Evolutionary conservation across 2,113 vertebrate species (phyloP).

Genomic region (Dicentrarchus labrax): DNA sequence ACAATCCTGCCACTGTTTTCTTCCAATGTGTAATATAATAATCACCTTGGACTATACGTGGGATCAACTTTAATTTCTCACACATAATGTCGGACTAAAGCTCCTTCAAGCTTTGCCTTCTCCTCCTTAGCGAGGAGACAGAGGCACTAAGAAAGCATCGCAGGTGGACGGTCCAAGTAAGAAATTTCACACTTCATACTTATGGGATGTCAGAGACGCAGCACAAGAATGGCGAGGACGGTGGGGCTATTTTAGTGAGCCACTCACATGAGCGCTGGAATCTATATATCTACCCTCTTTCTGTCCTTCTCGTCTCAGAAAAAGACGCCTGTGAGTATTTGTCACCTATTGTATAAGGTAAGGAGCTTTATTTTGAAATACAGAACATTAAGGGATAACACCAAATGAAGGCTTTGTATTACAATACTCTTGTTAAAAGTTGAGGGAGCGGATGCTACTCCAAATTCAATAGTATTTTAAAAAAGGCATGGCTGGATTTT

Average conservation of each 20-base stretch:
- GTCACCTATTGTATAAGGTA: constrained; percentile 64
- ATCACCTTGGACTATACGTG: background rate
- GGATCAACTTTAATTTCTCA: constrained; percentile 9
- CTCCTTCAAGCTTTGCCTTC: background rate
- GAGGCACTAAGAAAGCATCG: constrained; percentile 23
- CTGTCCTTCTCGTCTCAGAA: constrained; percentile 58
- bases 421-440: background rate
- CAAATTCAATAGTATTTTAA: background rate
- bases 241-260: constrained; percentile 81
- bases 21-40: background rate
- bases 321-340: constrained; percentile 52
- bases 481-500: background rate
- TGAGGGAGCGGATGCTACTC: background rate
- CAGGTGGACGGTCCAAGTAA: constrained; percentile 28
- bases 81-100: background rate
- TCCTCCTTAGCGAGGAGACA: background rate
- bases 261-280: constrained; percentile 77
- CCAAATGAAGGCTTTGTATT: background rate
- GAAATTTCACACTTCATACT: constrained; percentile 66
- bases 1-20: constrained; percentile 8
- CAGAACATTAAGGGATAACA: background rate
- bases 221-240: constrained; percentile 72
- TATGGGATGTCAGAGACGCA: constrained; percentile 39
- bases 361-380: constrained; percentile 47
- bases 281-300: constrained; percentile 79